Base-by-base conservation (phyloP, 2,797 vertebrate genomes). In the Sebastes nivosus region DNA sequence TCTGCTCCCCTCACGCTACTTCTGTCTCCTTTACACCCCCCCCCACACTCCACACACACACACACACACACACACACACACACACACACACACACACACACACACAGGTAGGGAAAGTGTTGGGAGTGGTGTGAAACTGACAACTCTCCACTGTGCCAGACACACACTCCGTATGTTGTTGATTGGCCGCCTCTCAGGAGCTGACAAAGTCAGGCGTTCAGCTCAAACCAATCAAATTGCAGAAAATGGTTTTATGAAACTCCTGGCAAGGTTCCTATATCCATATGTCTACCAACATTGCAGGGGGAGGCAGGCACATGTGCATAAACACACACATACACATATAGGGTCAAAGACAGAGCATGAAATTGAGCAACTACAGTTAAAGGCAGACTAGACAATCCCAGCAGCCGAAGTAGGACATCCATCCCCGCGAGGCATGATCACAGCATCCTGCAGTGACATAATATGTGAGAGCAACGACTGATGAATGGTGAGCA, bases 131-230 rank as follows among this genome's bases (percentile, higher is more conserved):
- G 97, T 96, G 96, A 97, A 97, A 95, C 94, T 93, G 93, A 88
- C 90, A 93, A 87, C 85, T 89, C 93, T 93, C 93, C 94, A 93
- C 89, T 93, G 94, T 94, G 95, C 95, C 95, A 94, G 95, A 96
- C 92, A 96, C 95, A 96, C 95, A 95, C 84, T 75, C 83, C 71
- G 30, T 96, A 96, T 97, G 96, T 93, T 96, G 95, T 95, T 96
- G 94, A 96, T 96, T 96, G 95, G 94, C 95, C 87, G 93, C 94
- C 92, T 96, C 95, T 95, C 91, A 95, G 95, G 96, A 96, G 94
- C 92, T 96, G 94, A 94, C 92, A 55, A 66, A 94, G 93, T 95
- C 78, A 93, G 93, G 87, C 79, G 65, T 93, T 89, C 83, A 88
- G 84, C 83, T 78, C 66, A 13, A 92, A 86, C 84, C 89, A 92